Evolutionary conservation across 1,140 invertebrate genomes (phyloP), one percentile per base, ranked within the genome.

Genomic region (Calliopsis andreniformis): DNA sequence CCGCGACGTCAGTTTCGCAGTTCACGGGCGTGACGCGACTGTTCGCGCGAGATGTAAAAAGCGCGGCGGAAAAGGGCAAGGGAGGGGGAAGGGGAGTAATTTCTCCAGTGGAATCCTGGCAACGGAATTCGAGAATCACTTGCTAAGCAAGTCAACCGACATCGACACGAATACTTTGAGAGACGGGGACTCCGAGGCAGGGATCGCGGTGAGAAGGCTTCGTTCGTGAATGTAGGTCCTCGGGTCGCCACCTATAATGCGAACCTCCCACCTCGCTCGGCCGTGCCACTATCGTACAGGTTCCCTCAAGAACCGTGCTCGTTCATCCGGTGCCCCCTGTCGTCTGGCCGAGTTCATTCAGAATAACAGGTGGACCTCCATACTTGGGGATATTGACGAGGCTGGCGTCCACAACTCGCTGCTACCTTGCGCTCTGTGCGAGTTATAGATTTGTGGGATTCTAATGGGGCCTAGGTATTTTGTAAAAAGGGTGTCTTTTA

Each of bases 171-270:
- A 83, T 84, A 84, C 78, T 59, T 66, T 16, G 58, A 23, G 28
- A 56, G 39, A 71, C 76, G 55, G 49, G 58, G 81, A n/a, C 61
- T 51, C 23, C 59, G 56, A 61, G 58, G 45, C 66, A 61, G 47
- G 61, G 58, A 30, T 25, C 66, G 45, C n/a, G 43, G 55, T 64
- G 58, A 66, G 43, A 58, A 49, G 55, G 45, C 42, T 30, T 20
- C 72, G 81, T 66, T 72, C 82, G 86, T 77, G 86, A 89, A 90
- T 90, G 89, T 90, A 90, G 89, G 89, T 90, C 88, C 89, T 84
- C 79, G 79, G 86, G 84, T 88, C 87, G 87, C 62, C 85, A 88
- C 86, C 86, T 90, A 86, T 89, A 89, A 89, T 87, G 67, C 80
- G 81, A 83, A 80, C 78, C 80, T 87, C 87, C 82, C 83, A 86